These are phyloP conservation scores for Oegoconia quadripuncta DNA, from an alignment of 2,888 invertebrate species.

Conservation along the genomic window DNA sequence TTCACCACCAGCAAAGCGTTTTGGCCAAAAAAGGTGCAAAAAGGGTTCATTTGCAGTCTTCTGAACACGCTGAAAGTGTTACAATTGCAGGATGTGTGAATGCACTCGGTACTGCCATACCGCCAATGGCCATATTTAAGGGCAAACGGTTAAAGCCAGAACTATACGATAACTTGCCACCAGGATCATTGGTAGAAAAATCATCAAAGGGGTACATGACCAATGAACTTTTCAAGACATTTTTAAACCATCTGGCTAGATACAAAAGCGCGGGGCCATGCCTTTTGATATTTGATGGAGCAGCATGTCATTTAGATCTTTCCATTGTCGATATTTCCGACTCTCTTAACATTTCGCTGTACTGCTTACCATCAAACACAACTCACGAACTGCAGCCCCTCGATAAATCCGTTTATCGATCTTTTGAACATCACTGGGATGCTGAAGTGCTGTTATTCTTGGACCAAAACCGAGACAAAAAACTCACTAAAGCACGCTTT, in stretches of 20 bases:
- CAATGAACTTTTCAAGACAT: constrained; percentile 8
- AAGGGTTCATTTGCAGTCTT: constrained; percentile 22
- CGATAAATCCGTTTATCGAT: constrained; percentile 15
- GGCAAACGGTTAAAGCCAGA: constrained; percentile 17
- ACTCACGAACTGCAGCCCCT: constrained; percentile 21
- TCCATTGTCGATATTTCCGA: constrained; percentile 15
- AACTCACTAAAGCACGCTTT: constrained; percentile 6
- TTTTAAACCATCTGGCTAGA: constrained; percentile 14
- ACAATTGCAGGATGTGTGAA: constrained; percentile 16
- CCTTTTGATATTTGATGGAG: constrained; percentile 17
- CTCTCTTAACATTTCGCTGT: constrained; percentile 15
- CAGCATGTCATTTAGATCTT: constrained; percentile 15
- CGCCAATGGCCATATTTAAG: constrained; percentile 24
- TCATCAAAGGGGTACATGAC: constrained; percentile 21
- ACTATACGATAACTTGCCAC: constrained; percentile 16
- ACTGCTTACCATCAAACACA: constrained; percentile 18
- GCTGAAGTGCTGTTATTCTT: background rate
- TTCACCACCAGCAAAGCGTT: constrained; percentile 25
- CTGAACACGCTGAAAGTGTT: constrained; percentile 22
- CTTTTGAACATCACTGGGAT: constrained; percentile 7
- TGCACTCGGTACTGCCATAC: constrained; percentile 17
- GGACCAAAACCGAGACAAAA: constrained; percentile 1
- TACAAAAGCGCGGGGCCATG: constrained; percentile 16
- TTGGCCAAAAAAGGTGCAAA: constrained; percentile 24
- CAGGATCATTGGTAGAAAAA: constrained; percentile 17